Base-by-base conservation (phyloP, 2,113 vertebrate genomes). In the Hoplias malabaricus region DNA sequence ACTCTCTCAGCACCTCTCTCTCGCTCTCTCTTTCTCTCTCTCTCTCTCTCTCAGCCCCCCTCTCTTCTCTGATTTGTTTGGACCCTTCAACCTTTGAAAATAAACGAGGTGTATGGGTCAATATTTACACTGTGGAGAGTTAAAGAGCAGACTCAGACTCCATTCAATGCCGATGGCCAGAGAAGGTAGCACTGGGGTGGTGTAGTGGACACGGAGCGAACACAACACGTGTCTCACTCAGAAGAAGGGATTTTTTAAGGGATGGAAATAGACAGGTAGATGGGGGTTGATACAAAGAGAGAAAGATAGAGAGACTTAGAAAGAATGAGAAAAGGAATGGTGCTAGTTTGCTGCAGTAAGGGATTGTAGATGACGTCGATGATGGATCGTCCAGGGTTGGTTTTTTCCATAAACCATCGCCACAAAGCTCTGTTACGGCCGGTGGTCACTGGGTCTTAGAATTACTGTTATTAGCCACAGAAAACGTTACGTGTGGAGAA, bases 391-490 rank as follows among this genome's bases (percentile, higher is more conserved):
- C 10, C 43, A 48, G 42, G 16, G 13, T 61, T 25, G 7, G 21
- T 12, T 71, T 21, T 54, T 23, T 57, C 16, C 36, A 69, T 13
- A 25, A n/a, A 12, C 27, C 6, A 76, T 29, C 19, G 16, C 23
- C 53, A 67, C 42, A 54, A 61, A 66, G 31, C 43, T 29, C 62
- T 79, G 81, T 81, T 72, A 66, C 65, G 75, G 56, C 25, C 21
- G 14, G 53, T 27, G 67, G 56, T 46, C 62, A 73, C 31, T 70
- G 76, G 25, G 70, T 82, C 75, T 78, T 68, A 79, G 73, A 83
- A 80, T 80, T 76, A 70, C 75, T 63, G 48, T 74, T 69, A 80
- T 86, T 82, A 84, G 77, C 66, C 62, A 80, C 66, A 50, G 65
- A 79, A 73, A 84, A 76, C 75, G 72, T 53, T 16, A 50, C 54